A percentile compares a stretch with the other conserved stretches of the same genome.
Conservation (phyloP, 1,140 invertebrate species). For the Solenopsis fugax region DNA sequence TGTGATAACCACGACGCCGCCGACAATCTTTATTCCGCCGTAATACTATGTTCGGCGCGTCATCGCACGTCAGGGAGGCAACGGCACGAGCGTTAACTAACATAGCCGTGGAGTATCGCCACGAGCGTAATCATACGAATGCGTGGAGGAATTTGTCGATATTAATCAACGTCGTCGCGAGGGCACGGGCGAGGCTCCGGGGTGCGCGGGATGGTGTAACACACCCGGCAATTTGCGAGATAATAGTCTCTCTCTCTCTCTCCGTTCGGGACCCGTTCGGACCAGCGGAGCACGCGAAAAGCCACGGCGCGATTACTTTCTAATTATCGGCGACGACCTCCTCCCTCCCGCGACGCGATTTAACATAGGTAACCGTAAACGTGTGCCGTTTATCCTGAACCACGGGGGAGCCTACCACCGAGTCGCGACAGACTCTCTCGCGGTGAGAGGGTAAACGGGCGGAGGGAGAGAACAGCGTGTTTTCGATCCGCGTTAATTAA, state of each 20-base stretch:
- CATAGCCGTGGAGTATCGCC: conserved; percentile 49
- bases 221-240: conserved; percentile 51
- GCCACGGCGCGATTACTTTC: conserved; percentile 32
- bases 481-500: conserved; percentile 60
- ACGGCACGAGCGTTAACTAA: conserved; percentile 43
- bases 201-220: not conserved
- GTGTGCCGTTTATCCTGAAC: conserved; percentile 15
- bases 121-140: conserved; percentile 64
- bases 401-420: not conserved
- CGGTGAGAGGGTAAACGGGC: too few species aligned
- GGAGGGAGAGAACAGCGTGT: not conserved
- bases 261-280: not conserved
- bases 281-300: conserved; percentile 26
- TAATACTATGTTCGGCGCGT: conserved; percentile 42
- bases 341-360: conserved; percentile 27
- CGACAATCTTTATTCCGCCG: conserved; percentile 33
- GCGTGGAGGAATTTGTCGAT: conserved; percentile 72
- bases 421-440: not conserved
- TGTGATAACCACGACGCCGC: conserved; percentile 27
- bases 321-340: conserved; percentile 62
- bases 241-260: conserved; percentile 32
- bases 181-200: not conserved
- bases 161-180: conserved; percentile 71
- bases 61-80: not conserved
- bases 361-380: conserved; percentile 45